These are phyloP conservation scores for Erebia aethiops DNA, from an alignment of 2,888 invertebrate genomes.

Conservation along the genomic window DNA sequence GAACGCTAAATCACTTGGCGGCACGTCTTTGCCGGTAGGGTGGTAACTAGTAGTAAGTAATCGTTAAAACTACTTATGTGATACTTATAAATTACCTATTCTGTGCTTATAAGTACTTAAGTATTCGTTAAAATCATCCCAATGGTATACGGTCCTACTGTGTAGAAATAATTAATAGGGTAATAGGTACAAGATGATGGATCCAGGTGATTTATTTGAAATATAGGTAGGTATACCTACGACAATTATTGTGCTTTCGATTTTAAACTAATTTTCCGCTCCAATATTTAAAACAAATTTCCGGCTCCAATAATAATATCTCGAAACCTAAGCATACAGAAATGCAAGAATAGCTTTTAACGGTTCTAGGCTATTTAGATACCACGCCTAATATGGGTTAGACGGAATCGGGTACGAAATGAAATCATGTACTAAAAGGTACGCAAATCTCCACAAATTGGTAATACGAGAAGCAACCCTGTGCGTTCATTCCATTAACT, in stretches of 20 bases:
- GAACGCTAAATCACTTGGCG: too few species aligned
- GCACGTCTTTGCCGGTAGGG: too few species aligned
- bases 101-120: too few species aligned
- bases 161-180: background rate
- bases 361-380: constrained; percentile 1
- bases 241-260: background rate
- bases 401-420: constrained; percentile 28
- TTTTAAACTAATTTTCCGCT: background rate
- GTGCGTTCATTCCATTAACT: constrained; percentile 65
- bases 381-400: constrained; percentile 33
- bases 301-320: background rate
- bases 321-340: background rate
- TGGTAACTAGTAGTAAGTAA: too few species aligned
- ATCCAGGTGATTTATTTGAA: background rate
- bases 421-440: constrained; percentile 34
- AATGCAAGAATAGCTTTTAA: constrained; percentile 9
- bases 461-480: constrained; percentile 54
- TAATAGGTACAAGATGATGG: background rate
- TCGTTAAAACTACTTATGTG: too few species aligned
- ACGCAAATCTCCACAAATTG: constrained; percentile 36
- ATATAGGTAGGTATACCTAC: too few species aligned
- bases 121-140: too few species aligned
- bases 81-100: too few species aligned
- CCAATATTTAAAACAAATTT: too few species aligned
- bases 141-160: too few species aligned